Conservation (phyloP, 2,113 vertebrate species). For the Chrysochloris asiatica region DNA sequence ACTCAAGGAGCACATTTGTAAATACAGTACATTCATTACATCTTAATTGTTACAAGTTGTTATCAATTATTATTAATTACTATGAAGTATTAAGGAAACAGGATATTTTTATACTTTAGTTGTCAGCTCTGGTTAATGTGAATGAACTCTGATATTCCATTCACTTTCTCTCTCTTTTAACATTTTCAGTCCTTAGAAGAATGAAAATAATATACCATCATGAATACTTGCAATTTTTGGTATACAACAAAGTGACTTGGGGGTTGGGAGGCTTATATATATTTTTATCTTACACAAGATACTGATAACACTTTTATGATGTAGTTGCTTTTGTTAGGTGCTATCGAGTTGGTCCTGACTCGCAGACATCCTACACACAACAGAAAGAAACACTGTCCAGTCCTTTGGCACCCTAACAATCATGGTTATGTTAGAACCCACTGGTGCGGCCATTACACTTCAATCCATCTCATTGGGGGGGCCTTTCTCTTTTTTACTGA, state of each 20-base stretch:
- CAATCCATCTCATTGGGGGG: too few species aligned
- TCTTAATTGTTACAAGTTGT: slow-evolving; percentile 64
- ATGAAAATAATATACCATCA: slow-evolving; percentile 11
- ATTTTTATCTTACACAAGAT: background rate
- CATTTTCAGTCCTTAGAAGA: background rate
- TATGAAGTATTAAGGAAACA: slow-evolving; percentile 41
- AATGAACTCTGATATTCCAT: slow-evolving; percentile 18
- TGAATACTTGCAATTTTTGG: slow-evolving; percentile 33
- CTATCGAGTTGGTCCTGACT: too few species aligned
- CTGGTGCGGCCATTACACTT: too few species aligned
- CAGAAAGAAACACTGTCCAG: too few species aligned
- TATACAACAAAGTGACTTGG: background rate
- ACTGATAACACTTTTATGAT: background rate
- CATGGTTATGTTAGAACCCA: too few species aligned
- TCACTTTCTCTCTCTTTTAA: background rate
- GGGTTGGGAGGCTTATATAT: background rate
- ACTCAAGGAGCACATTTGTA: slow-evolving; percentile 15
- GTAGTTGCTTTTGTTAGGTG: too few species aligned
- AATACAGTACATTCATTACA: slow-evolving; percentile 23
- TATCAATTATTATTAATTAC: slow-evolving; percentile 45
- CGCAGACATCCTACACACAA: too few species aligned
- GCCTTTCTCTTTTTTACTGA: too few species aligned
- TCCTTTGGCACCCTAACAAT: too few species aligned
- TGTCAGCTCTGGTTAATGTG: slow-evolving; percentile 1
- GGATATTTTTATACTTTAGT: background rate